Base-by-base conservation (phyloP, 2,113 vertebrate species). In the Circaetus gallicus region DNA sequence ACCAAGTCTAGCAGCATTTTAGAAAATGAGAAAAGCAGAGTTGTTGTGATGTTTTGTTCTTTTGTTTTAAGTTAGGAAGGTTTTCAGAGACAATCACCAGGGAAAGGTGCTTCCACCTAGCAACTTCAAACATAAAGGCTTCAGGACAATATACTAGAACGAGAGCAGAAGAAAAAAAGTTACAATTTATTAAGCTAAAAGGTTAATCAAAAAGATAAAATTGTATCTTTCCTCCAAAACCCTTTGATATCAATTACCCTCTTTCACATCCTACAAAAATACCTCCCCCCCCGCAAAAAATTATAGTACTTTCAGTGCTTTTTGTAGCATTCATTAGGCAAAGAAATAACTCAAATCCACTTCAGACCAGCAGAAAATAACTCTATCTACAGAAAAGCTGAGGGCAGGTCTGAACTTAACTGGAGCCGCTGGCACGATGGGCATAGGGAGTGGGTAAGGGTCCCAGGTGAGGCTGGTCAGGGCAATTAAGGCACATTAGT, bases 301-400 rank as follows among this genome's bases (percentile, higher is more conserved):
- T 3, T 14, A n/a, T 26, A 6, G 9, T 32, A 70, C 1, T 36
- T 65, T 25, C 17, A 43, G 5, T 58, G 7, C 0, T 85, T 78
- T 69, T 59, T 78, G 19, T 16, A 42, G 3, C 20, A 1, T 73
- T 55, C 10, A 20, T 50, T 12, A 32, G n/a, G 7, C 8, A 84
- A 86, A 67, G 6, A n/a, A 81, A 82, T 49, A 2, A 52, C 2
- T 38, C 52, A 84, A 25, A 67, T 17, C 8, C 7, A 62, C 4
- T 19, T 18, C 77, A 66, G 19, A 53, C 22, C 3, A 86, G 3
- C 15, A 80, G 10, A 4, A 76, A 76, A 66, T 19, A 53, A 22
- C 0, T 11, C 25, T 36, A 13, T 31, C 14, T 55, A 55, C 14
- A 8, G 8, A 3, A 3, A 4, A 78, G 4, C 4, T 82, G 6